Evolutionary conservation across 2,113 vertebrate genomes (phyloP).

Genomic region (Cyprinus carpio): DNA sequence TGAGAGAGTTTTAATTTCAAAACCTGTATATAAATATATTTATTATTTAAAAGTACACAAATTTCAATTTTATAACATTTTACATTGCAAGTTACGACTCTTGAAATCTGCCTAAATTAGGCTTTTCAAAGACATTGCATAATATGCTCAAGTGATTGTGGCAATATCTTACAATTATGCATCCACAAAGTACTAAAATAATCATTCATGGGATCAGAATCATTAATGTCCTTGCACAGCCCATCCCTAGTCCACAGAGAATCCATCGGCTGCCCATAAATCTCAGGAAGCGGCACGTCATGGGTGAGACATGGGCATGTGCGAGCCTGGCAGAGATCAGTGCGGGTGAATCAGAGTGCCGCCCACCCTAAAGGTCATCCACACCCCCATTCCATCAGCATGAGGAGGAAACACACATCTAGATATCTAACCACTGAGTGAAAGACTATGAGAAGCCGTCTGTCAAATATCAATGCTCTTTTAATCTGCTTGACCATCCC

Average conservation of each 20-base stretch:
- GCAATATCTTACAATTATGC: neutral
- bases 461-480: neutral
- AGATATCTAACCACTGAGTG: neutral
- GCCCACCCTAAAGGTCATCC: neutral
- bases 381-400: neutral
- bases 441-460: neutral
- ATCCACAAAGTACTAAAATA: neutral
- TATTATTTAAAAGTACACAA: neutral
- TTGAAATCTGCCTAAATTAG: neutral
- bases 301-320: slow-evolving; percentile 1
- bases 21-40: neutral
- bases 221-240: neutral
- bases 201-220: neutral
- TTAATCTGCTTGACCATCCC: slow-evolving; percentile 13
- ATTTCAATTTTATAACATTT: neutral
- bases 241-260: neutral
- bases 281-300: neutral
- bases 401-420: neutral
- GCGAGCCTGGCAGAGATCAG: slow-evolving; percentile 34
- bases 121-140: neutral
- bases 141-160: neutral
- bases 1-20: neutral
- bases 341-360: neutral
- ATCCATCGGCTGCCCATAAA: neutral
- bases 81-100: neutral